Base-by-base conservation (phyloP, 2,797 vertebrate species). In the Pelodytes ibericus region DNA sequence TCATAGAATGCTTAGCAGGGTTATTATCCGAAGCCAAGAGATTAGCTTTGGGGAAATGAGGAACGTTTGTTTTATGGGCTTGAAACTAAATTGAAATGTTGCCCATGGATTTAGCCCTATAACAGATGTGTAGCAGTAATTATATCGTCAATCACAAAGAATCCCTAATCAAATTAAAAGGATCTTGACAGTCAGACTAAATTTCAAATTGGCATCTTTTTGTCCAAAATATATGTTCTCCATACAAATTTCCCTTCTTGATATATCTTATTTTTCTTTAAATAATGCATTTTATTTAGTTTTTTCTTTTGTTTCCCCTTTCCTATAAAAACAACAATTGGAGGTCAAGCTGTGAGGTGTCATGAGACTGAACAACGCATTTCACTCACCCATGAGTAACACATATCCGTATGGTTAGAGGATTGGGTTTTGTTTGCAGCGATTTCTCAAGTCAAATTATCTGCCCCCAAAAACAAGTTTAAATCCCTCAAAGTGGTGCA, bases 101-200 rank as follows among this genome's bases (percentile, higher is more conserved):
- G 27, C 61, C 4, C 15, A 26, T 13, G 5, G 59, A 26, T 10
- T 24, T 9, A 51, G 26, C 33, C 4, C 57, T 71, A 9, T 33
- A 76, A 58, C 66, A 77, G 66, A 77, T 77, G 60, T 77, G 16
- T 16, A 31, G 29, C 47, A 63, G 44, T 31, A 63, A 57, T 60
- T 16, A 27, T 53, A 57, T 8, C 47, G 56, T 7, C 15, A 29
- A 57, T 62, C 61, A 29, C 56, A 25, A 41, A 4, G 25, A 8
- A 33, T 51, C 51, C 31, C 39, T 67, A 66, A 74, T 75, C 64
- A 75, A 67, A 67, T 75, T 75, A 75, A 20, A 20, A 8, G 63
- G 56, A 68, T 33, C 58, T 51, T 67, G 63, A 31, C 63, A 53
- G 31, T 18, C 15, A n/a, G 26, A 16, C 13, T 2, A 10, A 44